Percentiles rank a stretch among this genome's conserved stretches.
phyloP scores from a whole-genome alignment of 1,140 invertebrate genomes.

The Chymomyza costata region DNA sequence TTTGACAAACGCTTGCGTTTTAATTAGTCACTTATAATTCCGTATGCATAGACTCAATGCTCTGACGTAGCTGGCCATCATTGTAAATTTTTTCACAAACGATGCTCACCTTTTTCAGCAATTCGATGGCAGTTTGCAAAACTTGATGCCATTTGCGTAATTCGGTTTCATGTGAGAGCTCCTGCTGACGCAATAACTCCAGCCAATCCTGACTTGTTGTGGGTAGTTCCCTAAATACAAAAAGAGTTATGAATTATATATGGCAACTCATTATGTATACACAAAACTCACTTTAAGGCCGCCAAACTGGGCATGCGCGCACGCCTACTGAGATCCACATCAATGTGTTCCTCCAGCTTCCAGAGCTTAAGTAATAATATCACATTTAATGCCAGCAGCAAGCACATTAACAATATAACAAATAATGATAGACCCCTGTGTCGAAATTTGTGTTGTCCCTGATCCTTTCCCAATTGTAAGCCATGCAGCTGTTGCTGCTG shows the following conservation, averaged over 20 bases:
- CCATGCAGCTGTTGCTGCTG: constrained; percentile 37
- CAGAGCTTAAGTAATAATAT: constrained; percentile 88
- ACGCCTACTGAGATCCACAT: constrained; percentile 73
- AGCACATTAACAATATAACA: constrained; percentile 79
- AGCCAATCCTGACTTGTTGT: constrained; percentile 87
- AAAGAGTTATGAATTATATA: constrained; percentile 9
- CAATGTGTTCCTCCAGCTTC: constrained; percentile 80
- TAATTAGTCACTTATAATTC: constrained; percentile 56
- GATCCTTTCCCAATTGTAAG: constrained; percentile 32
- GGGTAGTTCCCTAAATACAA: constrained; percentile 77
- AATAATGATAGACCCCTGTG: constrained; percentile 76
- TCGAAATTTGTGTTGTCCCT: constrained; percentile 35
- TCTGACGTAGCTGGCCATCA: constrained; percentile 57
- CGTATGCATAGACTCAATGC: constrained; percentile 51
- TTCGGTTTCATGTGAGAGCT: constrained; percentile 84
- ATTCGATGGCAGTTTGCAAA: constrained; percentile 80
- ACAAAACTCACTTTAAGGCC: constrained; percentile 50
- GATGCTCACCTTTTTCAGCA: constrained; percentile 80
- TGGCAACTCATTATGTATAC: not conserved
- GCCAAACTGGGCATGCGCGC: constrained; percentile 60
- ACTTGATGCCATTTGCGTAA: constrained; percentile 86
- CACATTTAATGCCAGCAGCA: constrained; percentile 85
- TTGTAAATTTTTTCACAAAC: constrained; percentile 68
- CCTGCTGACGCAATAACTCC: constrained; percentile 84
- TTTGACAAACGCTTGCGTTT: not conserved